Base-by-base conservation (phyloP, 1,140 invertebrate genomes). In the Zaprionus lachaisei region DNA sequence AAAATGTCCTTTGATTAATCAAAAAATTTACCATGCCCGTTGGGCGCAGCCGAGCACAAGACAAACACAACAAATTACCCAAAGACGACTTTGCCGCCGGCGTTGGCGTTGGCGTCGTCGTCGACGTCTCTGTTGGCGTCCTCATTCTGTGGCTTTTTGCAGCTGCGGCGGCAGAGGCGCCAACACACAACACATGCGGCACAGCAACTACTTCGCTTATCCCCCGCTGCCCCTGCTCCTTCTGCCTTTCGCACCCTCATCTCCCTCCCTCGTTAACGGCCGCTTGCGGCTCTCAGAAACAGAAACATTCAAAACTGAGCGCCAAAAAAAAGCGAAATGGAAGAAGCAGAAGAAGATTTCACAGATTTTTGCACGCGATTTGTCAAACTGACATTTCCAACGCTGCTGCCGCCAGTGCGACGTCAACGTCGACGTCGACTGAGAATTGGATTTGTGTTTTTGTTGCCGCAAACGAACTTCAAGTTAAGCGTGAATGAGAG, bases 1-100 rank as follows among this genome's bases (percentile, higher is more conserved):
- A 91, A 91, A 91, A 91, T 92, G 82, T 91, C 82, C 85, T 91
- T 92, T 91, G 90, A 91, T 91, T 91, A 91, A 91, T 91, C 90
- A 91, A 91, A 92, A 91, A 91, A 90, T 90, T 86, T 85, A 72
- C 58, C 81, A 77, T 58, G 28, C 64, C 74, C 68, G 47, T 34
- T 51, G 47, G 63, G 70, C 62, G 70, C 60, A 70, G 68, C n/a
- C 54, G 58, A 76, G 51, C 76, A 28, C 54, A 73, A 77, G 72
- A 76, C 69, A 86, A 86, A 87, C 84, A 87, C 77, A 87, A 87
- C 84, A 87, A 87, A 87, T 87, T 87, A 81, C 74, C 77, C 78
- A 87, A 87, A 75, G 84, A 87, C 79, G 79, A 51, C 47, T 22
- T 51, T 82, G 85, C 85, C 85, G 68, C 56, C 73, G 81, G 79